Percentiles rank a stretch among this genome's conserved stretches.
These are phyloP conservation scores for Girardia tigrina DNA, from an alignment of 2,888 invertebrate genomes.

Conservation along the genomic window DNA sequence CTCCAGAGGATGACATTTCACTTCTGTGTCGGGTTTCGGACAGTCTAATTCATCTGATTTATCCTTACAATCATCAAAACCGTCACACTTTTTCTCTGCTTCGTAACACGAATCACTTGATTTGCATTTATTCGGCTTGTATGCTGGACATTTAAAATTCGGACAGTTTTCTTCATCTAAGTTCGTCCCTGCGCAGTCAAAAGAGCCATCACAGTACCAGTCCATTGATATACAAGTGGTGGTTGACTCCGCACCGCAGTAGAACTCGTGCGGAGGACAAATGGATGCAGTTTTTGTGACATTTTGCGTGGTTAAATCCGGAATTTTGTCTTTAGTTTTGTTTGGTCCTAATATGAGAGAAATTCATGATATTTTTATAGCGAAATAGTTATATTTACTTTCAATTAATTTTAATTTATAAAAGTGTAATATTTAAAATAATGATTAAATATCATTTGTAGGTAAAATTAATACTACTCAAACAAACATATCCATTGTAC, in stretches of 20 bases:
- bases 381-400: too few species aligned
- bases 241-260: not conserved
- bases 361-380: too few species aligned
- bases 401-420: too few species aligned
- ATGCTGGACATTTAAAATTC: not conserved
- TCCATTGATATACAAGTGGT: not conserved
- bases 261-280: not conserved
- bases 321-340: too few species aligned
- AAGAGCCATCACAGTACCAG: not conserved
- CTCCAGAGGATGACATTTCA: not conserved
- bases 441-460: too few species aligned
- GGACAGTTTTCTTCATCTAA: not conserved
- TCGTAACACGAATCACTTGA: not conserved
- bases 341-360: too few species aligned
- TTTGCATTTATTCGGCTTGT: not conserved
- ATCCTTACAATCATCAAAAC: not conserved
- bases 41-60: not conserved
- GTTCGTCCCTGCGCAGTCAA: not conserved
- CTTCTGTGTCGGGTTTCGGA: not conserved
- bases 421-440: too few species aligned
- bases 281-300: too few species aligned
- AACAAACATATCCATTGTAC: too few species aligned
- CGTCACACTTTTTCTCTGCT: not conserved
- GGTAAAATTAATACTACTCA: too few species aligned
- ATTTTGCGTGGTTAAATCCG: too few species aligned